Conservation (phyloP, 2,797 vertebrate species). For the Myotis daubentonii region DNA sequence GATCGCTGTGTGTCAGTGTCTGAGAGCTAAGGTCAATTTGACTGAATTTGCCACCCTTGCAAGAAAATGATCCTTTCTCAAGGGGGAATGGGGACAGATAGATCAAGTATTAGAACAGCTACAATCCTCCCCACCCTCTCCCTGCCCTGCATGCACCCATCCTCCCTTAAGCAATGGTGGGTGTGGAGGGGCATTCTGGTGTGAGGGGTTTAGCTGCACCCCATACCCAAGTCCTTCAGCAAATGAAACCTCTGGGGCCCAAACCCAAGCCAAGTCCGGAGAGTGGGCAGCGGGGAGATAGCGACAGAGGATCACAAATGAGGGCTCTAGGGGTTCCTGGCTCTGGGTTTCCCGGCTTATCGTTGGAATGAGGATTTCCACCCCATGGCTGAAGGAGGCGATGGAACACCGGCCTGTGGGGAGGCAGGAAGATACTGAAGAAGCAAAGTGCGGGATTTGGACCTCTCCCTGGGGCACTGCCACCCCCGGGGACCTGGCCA, state of each 20-base stretch:
- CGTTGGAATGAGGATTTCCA: background rate
- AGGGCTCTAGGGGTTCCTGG: background rate
- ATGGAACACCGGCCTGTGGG: accelerated
- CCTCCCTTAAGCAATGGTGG: accelerated
- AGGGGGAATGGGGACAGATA: accelerated
- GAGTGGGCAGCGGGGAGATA: background rate
- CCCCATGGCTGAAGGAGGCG: background rate
- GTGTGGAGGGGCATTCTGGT: too few species aligned
- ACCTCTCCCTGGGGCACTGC: background rate
- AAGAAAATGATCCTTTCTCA: background rate
- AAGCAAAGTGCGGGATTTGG: background rate
- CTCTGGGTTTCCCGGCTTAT: background rate
- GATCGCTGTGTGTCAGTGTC: accelerated
- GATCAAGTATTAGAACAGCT: too few species aligned
- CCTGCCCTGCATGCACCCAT: accelerated
- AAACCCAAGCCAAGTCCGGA: background rate
- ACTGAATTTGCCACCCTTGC: background rate
- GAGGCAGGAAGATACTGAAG: background rate
- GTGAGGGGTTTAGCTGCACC: too few species aligned
- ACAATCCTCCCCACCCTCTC: background rate
- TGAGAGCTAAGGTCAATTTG: background rate
- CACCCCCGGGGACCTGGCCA: background rate
- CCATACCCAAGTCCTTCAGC: background rate
- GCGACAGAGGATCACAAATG: background rate
- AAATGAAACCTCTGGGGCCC: background rate